These are phyloP conservation scores for Tupiocoris notatus DNA, from an alignment of 2,888 invertebrate genomes.

Conservation along the genomic window DNA sequence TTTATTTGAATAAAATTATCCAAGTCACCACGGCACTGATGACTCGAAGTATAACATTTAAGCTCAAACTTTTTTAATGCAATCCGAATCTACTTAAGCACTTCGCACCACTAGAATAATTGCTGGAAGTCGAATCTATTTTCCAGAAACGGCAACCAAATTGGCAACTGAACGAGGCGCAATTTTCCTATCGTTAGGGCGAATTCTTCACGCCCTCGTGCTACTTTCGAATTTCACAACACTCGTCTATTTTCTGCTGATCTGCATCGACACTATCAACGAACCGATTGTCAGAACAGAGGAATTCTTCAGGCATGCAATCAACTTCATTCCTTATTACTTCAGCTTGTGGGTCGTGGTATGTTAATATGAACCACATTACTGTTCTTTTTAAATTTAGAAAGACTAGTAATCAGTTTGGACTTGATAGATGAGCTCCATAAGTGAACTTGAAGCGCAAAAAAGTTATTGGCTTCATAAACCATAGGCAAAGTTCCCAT, in stretches of 20 bases:
- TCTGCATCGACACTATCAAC: background rate
- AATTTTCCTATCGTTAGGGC: background rate
- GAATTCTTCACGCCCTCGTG: slow-evolving; percentile 6
- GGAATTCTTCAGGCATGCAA: slow-evolving; percentile 40
- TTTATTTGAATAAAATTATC: too few species aligned
- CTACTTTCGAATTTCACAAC: background rate
- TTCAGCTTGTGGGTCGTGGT: slow-evolving; percentile 48
- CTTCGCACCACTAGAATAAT: too few species aligned
- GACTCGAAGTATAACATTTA: too few species aligned
- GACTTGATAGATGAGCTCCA: too few species aligned
- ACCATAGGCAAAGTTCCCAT: too few species aligned
- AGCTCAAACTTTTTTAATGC: too few species aligned
- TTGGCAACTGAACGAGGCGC: too few species aligned
- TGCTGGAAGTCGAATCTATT: too few species aligned
- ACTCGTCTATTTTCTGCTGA: background rate
- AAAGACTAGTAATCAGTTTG: background rate
- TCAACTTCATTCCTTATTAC: slow-evolving; percentile 39
- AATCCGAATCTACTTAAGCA: too few species aligned
- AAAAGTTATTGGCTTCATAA: too few species aligned
- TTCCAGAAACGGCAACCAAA: background rate
- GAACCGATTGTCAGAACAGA: background rate
- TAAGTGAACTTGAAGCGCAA: too few species aligned
- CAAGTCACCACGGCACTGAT: too few species aligned
- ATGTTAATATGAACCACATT: slow-evolving; percentile 17
- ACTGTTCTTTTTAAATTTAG: background rate